These are phyloP conservation scores for Diadegma fenestrale DNA, from an alignment of 2,888 invertebrate species.

Conservation along the genomic window DNA sequence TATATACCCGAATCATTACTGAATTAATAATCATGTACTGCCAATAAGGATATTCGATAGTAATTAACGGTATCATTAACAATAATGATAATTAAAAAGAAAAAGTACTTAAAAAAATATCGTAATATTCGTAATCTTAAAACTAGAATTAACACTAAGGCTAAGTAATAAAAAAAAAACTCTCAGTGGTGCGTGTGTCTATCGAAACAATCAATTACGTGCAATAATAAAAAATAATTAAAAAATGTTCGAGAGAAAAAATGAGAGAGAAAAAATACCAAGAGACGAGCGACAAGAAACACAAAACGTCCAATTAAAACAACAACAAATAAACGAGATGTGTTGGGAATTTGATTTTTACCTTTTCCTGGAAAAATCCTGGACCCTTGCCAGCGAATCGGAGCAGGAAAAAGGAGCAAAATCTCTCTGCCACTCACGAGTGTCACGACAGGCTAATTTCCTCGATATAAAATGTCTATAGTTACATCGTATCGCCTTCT, in stretches of 20 bases:
- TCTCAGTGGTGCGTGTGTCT: slow-evolving; percentile 69
- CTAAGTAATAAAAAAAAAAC: slow-evolving; percentile 7
- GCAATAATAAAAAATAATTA: slow-evolving; percentile 73
- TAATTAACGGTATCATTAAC: slow-evolving; percentile 71
- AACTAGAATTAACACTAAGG: slow-evolving; percentile 71
- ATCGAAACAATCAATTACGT: slow-evolving; percentile 77
- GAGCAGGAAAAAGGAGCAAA: slow-evolving; percentile 14
- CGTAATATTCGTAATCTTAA: slow-evolving; percentile 40
- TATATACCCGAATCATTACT: slow-evolving; percentile 55
- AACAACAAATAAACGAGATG: slow-evolving; percentile 15
- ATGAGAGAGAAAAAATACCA: slow-evolving; percentile 48
- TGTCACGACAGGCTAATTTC: slow-evolving; percentile 55
- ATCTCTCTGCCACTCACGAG: slow-evolving; percentile 44
- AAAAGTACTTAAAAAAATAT: slow-evolving; percentile 32
- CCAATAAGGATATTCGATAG: slow-evolving; percentile 54
- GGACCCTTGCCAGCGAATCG: slow-evolving; percentile 25
- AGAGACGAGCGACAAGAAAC: slow-evolving; percentile 59
- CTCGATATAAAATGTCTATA: slow-evolving; percentile 26
- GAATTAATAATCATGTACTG: slow-evolving; percentile 50
- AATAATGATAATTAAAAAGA: slow-evolving; percentile 70
- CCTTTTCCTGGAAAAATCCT: slow-evolving; percentile 37
- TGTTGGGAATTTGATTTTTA: slow-evolving; percentile 33
- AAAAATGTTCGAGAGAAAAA: slow-evolving; percentile 15
- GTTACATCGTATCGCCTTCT: slow-evolving; percentile 2
- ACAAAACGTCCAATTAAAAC: slow-evolving; percentile 57